Evolutionary conservation across 1,140 invertebrate species (phyloP), one percentile per base, ranked within the genome.

Genomic region (Pentalonia nigronervosa): DNA sequence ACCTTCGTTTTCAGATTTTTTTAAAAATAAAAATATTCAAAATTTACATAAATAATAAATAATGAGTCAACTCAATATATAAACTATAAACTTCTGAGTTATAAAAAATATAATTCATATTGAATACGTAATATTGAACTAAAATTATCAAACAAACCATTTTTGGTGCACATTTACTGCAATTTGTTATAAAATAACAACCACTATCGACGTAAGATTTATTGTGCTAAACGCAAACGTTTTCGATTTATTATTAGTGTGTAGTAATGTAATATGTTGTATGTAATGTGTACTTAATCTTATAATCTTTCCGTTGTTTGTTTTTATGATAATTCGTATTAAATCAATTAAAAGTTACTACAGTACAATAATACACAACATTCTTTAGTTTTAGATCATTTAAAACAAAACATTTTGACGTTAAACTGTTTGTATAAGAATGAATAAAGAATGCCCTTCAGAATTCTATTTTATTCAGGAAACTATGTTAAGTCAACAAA

Each of bases 241-340:
- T 88, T 48, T 48, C 30, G 7, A 48, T 88, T 50, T 48, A 88
- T 88, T 48, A 88, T 48, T 76, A 17, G 14, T n/a, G 60, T 53
- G 50, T 53, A 53, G 50, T 53, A 23, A 14, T 60, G 23, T 60
- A 30, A 8, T 67, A 30, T 41, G 41, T 41, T 41, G 7, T 76
- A 76, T 76, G 60, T 14, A 34, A 76, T 17, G 60, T 76, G 30
- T 76, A n/a, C n/a, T 76, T 76, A 76, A 76, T 76, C 60, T 76
- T 76, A n/a, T 76, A 89, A 89, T 89, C 48, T 56, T 45, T 50
- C 48, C n/a, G 87, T 23, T 53, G 86, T 89, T 89, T 56, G n/a
- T 56, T 21, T 41, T 89, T 25, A 56, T 56, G 21, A 41, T 36
- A 53, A 56, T 56, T 89, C n/a, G 25, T 9, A 36, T 21, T 53